Evolutionary conservation across 2,797 vertebrate species (phyloP).

Genomic region (Tadarida brasiliensis): DNA sequence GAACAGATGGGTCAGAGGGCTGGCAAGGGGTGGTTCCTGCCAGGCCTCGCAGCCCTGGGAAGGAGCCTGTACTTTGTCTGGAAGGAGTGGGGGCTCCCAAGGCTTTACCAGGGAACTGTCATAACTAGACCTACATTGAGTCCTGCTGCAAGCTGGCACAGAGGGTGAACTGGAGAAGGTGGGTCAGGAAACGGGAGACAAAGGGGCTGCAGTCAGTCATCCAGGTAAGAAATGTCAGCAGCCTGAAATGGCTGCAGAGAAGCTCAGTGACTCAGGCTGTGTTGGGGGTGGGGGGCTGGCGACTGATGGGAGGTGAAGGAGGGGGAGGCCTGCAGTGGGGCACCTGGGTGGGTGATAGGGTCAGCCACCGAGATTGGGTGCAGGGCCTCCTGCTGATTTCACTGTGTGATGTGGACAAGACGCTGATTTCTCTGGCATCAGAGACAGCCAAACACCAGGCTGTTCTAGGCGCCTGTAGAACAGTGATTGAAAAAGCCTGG

Average conservation of each 20-base stretch:
- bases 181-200: neutral
- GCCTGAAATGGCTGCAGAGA: neutral
- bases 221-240: neutral
- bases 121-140: neutral
- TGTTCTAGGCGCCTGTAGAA: neutral
- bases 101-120: neutral
- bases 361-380: neutral
- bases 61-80: neutral
- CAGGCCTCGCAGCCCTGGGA: accelerated
- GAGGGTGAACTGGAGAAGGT: neutral
- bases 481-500: neutral
- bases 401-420: neutral
- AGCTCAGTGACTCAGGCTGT: neutral
- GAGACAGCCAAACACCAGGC: neutral
- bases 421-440: neutral
- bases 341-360: neutral
- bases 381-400: neutral
- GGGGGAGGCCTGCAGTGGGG: neutral
- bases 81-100: too few relatives aligned
- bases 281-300: accelerated
- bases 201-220: neutral
- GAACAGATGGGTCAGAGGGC: neutral
- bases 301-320: accelerated
- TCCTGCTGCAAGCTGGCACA: too few relatives aligned
- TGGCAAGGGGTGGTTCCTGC: neutral